Conservation (phyloP, 2,888 invertebrate genomes). For the Lepidochitona cinerea region DNA sequence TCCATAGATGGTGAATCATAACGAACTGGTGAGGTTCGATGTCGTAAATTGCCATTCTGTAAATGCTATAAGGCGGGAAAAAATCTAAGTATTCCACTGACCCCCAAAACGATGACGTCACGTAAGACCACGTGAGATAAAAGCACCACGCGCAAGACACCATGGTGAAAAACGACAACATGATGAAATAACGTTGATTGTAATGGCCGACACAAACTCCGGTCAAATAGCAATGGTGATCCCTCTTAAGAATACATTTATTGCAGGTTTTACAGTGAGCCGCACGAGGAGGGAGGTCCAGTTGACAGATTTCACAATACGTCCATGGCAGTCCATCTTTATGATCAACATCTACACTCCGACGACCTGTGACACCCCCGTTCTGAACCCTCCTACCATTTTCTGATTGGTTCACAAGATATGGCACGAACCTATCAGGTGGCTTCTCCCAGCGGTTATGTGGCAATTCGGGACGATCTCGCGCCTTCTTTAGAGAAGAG, state of each 20-base stretch:
- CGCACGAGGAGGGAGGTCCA: conserved; percentile 49
- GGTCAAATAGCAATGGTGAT: conserved; percentile 63
- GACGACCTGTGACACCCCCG: neutral
- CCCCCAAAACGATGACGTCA: conserved; percentile 34
- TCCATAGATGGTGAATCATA: conserved; percentile 36
- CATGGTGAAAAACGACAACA: conserved; percentile 45
- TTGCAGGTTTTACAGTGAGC: conserved; percentile 58
- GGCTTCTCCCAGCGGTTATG: neutral
- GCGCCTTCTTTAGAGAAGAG: conserved; percentile 26
- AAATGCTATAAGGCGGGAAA: conserved; percentile 39
- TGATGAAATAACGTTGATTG: conserved; percentile 58
- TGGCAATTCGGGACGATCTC: conserved; percentile 32
- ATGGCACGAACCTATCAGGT: neutral
- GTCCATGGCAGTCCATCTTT: conserved; percentile 45
- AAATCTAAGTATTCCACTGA: conserved; percentile 33
- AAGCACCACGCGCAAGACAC: conserved; percentile 36
- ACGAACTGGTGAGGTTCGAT: conserved; percentile 30
- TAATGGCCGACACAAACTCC: conserved; percentile 39
- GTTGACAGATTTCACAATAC: conserved; percentile 45
- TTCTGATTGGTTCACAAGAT: neutral
- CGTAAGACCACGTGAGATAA: conserved; percentile 29
- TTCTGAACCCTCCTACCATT: neutral
- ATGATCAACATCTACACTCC: neutral
- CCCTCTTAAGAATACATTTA: conserved; percentile 59
- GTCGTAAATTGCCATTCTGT: conserved; percentile 27